phyloP scores from a whole-genome alignment of 2,888 invertebrate species.

The Brachyptera putata region DNA sequence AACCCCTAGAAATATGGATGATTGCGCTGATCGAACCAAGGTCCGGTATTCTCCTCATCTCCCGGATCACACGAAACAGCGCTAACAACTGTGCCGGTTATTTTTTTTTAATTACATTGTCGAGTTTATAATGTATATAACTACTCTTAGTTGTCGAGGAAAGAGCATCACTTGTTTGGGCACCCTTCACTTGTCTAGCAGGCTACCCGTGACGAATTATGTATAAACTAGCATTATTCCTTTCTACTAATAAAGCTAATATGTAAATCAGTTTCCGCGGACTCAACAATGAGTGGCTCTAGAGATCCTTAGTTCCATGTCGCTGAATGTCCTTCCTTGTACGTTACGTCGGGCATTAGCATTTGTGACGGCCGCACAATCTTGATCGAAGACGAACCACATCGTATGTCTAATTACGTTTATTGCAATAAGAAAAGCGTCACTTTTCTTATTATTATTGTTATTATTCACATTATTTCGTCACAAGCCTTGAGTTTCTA shows the following conservation, averaged over 20 bases:
- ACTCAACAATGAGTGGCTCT: constrained; percentile 14
- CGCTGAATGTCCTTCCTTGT: constrained; percentile 24
- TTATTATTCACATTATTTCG: constrained; percentile 6
- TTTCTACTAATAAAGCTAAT: constrained; percentile 18
- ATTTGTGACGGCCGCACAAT: constrained; percentile 11
- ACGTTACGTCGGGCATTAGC: constrained; percentile 11
- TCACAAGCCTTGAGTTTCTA: constrained; percentile 17
- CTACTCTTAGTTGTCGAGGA: too few species aligned
- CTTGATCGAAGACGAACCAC: constrained; percentile 11
- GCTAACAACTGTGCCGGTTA: too few species aligned
- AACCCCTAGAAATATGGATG: too few species aligned
- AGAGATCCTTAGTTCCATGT: constrained; percentile 28
- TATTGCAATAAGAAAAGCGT: background rate
- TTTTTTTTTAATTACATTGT: too few species aligned
- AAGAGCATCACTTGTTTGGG: background rate
- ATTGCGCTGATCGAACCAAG: too few species aligned
- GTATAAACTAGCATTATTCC: background rate
- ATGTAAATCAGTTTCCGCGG: constrained; percentile 18
- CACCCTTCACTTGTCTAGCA: background rate
- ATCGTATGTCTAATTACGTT: constrained; percentile 3
- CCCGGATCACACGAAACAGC: too few species aligned
- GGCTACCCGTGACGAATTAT: constrained; percentile 9
- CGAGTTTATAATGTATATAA: too few species aligned
- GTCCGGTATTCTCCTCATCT: too few species aligned
- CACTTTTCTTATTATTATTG: background rate